Base-by-base conservation (phyloP, 1,140 invertebrate species). In the Drosophila equinoxialis region DNA sequence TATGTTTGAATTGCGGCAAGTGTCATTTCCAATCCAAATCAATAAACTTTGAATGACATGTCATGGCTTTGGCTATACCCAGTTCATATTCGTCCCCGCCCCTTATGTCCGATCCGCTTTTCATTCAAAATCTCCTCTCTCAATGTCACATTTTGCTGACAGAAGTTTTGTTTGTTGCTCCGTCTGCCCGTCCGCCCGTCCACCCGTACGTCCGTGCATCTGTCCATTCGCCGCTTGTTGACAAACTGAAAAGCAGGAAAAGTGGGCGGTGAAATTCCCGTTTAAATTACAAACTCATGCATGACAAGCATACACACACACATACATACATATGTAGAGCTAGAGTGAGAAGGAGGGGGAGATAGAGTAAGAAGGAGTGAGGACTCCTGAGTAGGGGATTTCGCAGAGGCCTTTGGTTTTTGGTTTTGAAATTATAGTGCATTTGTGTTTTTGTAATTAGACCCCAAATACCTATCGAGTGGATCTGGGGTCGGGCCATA, bases 361-460 rank as follows among this genome's bases (percentile, higher is more conserved):
- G 17, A 42, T 3, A 11, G 2, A 11, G 17, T 59, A 20, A 20
- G 45, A 41, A 0, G 20, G 1, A 26, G 23, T 26, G 17, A 6
- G 45, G 37, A 10, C 11, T 39, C 37, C 10, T 39, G 26, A 20
- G 30, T 1, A 14, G 13, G 48, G 6, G 17, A n/a, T 54, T 11
- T 35, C 8, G 55, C 41, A 37, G 42, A 41, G 20, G 37, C 13
- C 41, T 23, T n/a, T 48, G 59, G 48, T 61, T 33, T 30, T 63
- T 68, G 81, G 39, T 65, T 81, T 85, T 74, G 71, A 85, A 85
- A 78, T 85, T 84, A 84, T 85, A 80, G 81, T 81, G 74, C 74
- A 81, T 84, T 85, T 85, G 82, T 75, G 78, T 86, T 81, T 81
- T 85, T 85, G 81, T 85, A 85, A 85, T 85, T 85, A 85, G 81